These are phyloP conservation scores for Dryocosmus kuriphilus DNA, from an alignment of 2,888 invertebrate species.

Conservation along the genomic window DNA sequence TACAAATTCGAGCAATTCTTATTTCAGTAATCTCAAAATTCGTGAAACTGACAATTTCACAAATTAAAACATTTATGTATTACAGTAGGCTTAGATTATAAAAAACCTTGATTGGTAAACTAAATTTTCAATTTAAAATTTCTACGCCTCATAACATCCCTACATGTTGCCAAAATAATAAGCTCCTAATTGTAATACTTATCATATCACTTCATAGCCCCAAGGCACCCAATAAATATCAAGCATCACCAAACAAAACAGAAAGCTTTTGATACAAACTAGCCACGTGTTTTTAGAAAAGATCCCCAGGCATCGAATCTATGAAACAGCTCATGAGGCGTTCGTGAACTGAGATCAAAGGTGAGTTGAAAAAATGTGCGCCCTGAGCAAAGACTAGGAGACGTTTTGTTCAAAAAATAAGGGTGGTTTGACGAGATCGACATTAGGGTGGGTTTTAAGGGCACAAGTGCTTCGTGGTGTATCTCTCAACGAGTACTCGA, in stretches of 20 bases:
- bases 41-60: no score
- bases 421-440: slow-evolving; percentile 47
- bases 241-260: background rate
- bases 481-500: slow-evolving; percentile 49
- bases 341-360: slow-evolving; percentile 36
- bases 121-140: background rate
- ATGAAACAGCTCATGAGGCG: slow-evolving; percentile 11
- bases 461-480: slow-evolving; percentile 55
- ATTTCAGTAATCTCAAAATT: no score
- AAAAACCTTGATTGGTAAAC: background rate
- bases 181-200: slow-evolving; percentile 5
- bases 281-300: slow-evolving; percentile 20
- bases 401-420: slow-evolving; percentile 13
- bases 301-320: background rate
- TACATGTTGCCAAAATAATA: slow-evolving; percentile 11
- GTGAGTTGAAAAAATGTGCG: slow-evolving; percentile 29
- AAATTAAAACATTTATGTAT: no score
- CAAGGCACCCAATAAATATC: slow-evolving; percentile 8
- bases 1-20: no score
- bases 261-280: slow-evolving; percentile 10
- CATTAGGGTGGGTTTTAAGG: slow-evolving; percentile 50
- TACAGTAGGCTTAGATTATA: background rate
- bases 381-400: slow-evolving; percentile 12
- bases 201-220: slow-evolving; percentile 4
- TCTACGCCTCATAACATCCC: background rate